A percentile compares a stretch with the other conserved stretches of the same genome.
Evolutionary conservation across 2,113 vertebrate genomes (phyloP).

Genomic region (Oreotrochilus melanogaster): DNA sequence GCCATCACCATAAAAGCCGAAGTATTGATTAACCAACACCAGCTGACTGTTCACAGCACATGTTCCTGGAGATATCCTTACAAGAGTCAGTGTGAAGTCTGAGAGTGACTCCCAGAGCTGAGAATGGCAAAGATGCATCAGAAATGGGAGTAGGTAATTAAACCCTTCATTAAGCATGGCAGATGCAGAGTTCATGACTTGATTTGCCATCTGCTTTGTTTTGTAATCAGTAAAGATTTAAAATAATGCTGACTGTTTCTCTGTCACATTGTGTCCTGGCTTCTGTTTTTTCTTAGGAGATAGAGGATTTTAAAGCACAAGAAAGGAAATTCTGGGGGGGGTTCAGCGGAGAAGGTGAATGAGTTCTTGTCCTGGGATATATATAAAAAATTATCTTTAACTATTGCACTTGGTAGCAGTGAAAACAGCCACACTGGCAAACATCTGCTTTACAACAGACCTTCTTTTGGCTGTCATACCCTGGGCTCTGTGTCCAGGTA

Average conservation of each 20-base stretch:
- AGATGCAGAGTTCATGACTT: conserved; percentile 34
- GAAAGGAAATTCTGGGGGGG: background rate
- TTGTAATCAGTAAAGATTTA: conserved; percentile 9
- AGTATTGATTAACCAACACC: conserved; percentile 62
- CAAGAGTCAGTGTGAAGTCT: background rate
- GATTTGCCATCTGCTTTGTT: conserved; percentile 44
- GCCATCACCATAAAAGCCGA: conserved; percentile 20
- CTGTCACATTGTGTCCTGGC: background rate
- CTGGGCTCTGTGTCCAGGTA: background rate
- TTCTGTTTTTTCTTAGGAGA: background rate
- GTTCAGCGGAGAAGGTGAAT: background rate
- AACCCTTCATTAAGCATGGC: conserved; percentile 51
- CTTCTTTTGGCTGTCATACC: background rate
- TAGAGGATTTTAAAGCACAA: background rate
- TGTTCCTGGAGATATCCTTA: conserved; percentile 24
- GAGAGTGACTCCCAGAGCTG: background rate
- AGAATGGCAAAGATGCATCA: conserved; percentile 12
- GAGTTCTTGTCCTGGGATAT: background rate
- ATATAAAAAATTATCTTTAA: background rate
- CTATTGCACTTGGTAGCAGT: background rate
- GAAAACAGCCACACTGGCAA: background rate
- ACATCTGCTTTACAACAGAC: background rate
- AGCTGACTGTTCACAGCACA: conserved; percentile 49
- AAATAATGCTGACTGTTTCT: background rate
- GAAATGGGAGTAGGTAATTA: conserved; percentile 50